Percentiles rank a stretch among this genome's conserved stretches.
Conservation (phyloP, 2,888 invertebrate species). For the Acleris literana region DNA sequence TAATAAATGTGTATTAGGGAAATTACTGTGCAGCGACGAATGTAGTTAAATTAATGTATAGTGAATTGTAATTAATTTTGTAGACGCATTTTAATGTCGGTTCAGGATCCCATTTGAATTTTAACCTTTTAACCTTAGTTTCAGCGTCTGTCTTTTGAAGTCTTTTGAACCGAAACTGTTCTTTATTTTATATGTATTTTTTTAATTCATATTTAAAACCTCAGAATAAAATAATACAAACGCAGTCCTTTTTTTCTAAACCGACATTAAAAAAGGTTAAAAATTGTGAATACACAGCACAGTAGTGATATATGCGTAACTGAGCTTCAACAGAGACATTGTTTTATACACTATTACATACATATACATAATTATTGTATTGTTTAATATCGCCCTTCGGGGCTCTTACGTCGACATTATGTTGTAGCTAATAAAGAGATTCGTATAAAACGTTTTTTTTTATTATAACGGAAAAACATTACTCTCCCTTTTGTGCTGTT, state of each 20-base stretch:
- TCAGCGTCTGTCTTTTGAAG: too few species aligned
- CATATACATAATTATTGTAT: slow-evolving; percentile 56
- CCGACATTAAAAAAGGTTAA: slow-evolving; percentile 62
- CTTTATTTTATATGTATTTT: too few species aligned
- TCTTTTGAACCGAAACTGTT: too few species aligned
- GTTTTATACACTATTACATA: slow-evolving; percentile 77
- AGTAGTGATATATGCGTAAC: slow-evolving; percentile 82
- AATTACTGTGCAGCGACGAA: slow-evolving; percentile 50
- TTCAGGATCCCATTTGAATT: slow-evolving; percentile 52
- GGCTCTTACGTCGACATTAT: slow-evolving; percentile 61
- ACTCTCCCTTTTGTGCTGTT: too few species aligned
- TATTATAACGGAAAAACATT: slow-evolving; percentile 19
- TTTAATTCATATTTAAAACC: neutral
- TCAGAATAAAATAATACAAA: neutral
- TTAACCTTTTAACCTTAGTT: slow-evolving; percentile 6
- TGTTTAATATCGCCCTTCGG: slow-evolving; percentile 59
- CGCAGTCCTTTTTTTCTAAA: slow-evolving; percentile 51
- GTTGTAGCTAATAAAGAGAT: slow-evolving; percentile 81
- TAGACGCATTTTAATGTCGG: slow-evolving; percentile 69
- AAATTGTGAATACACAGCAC: slow-evolving; percentile 78
- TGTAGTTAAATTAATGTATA: slow-evolving; percentile 70
- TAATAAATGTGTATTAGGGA: slow-evolving; percentile 41
- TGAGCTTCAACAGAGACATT: slow-evolving; percentile 77
- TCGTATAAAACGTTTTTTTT: slow-evolving; percentile 59
- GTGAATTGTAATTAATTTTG: slow-evolving; percentile 58